phyloP scores from a whole-genome alignment of 2,797 vertebrate species.

The Synaphobranchus kaupii region DNA sequence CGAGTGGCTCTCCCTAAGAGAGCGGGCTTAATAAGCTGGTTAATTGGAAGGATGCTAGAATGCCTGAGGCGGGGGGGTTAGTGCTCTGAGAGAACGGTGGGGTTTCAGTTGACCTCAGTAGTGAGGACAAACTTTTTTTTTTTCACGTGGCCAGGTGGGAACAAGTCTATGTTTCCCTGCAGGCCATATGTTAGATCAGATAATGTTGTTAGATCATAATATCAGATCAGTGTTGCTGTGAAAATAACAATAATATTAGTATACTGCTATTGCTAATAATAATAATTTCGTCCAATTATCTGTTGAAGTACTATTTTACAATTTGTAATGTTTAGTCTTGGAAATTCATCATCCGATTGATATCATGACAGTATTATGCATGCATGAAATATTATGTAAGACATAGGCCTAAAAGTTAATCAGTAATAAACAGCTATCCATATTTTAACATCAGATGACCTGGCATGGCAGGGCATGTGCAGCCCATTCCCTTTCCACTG shows the following conservation, averaged over 20 bases:
- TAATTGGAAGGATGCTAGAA: background rate
- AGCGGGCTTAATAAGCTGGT: background rate
- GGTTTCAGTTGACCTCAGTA: background rate
- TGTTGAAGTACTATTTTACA: background rate
- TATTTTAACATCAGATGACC: background rate
- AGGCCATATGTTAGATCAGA: background rate
- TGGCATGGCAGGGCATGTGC: background rate
- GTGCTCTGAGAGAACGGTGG: background rate
- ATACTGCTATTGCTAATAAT: background rate
- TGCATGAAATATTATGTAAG: background rate
- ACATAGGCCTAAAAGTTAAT: background rate
- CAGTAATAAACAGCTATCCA: background rate
- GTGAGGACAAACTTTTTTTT: background rate
- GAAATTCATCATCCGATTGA: background rate
- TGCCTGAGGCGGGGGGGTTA: background rate
- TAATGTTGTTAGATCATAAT: background rate
- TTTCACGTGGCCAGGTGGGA: background rate
- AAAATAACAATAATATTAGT: background rate
- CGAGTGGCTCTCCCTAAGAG: background rate
- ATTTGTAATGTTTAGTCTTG: background rate
- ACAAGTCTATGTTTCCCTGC: background rate
- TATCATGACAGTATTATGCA: background rate
- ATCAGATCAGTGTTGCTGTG: background rate
- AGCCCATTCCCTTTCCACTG: background rate
- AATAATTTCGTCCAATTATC: background rate